Evolutionary conservation across 1,140 invertebrate genomes (phyloP).

Genomic region (Caenorhabditis latens): DNA sequence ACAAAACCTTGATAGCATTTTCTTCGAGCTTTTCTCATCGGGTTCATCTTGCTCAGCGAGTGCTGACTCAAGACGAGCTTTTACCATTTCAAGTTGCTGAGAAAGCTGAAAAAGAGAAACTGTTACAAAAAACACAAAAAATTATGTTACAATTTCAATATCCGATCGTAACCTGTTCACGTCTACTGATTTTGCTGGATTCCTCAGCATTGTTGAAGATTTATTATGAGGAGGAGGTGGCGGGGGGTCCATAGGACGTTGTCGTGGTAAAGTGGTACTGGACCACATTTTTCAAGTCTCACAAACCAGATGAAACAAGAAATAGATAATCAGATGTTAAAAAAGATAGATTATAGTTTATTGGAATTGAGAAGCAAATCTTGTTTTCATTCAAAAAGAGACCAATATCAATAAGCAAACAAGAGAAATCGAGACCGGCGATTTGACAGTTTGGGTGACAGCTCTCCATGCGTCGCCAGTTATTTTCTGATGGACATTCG

Average conservation of each 20-base stretch:
- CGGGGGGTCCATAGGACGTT: slow-evolving; percentile 44
- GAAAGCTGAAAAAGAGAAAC: slow-evolving; percentile 34
- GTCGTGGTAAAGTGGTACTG: slow-evolving; percentile 55
- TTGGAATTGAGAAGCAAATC: slow-evolving; percentile 3
- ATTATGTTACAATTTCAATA: slow-evolving; percentile 55
- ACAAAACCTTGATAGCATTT: slow-evolving; percentile 31
- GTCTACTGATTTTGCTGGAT: slow-evolving; percentile 39
- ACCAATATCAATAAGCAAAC: slow-evolving; percentile 42
- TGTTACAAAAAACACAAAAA: neutral
- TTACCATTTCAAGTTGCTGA: slow-evolving; percentile 54
- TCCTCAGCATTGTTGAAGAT: slow-evolving; percentile 1
- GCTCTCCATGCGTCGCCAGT: slow-evolving; percentile 11
- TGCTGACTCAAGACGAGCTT: slow-evolving; percentile 17
- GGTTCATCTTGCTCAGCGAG: neutral
- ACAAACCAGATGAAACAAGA: neutral
- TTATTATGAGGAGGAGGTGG: slow-evolving; percentile 54
- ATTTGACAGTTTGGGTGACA: slow-evolving; percentile 42
- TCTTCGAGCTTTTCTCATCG: slow-evolving; percentile 39
- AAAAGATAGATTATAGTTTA: slow-evolving; percentile 38
- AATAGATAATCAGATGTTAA: neutral
- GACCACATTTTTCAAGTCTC: slow-evolving; percentile 47
- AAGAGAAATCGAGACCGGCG: slow-evolving; percentile 43
- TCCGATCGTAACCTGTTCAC: slow-evolving; percentile 47
- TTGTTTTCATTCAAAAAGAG: slow-evolving; percentile 43
- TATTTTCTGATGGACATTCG: slow-evolving; percentile 26